Conservation (phyloP, 2,113 vertebrate genomes). For the Mixornis gularis region DNA sequence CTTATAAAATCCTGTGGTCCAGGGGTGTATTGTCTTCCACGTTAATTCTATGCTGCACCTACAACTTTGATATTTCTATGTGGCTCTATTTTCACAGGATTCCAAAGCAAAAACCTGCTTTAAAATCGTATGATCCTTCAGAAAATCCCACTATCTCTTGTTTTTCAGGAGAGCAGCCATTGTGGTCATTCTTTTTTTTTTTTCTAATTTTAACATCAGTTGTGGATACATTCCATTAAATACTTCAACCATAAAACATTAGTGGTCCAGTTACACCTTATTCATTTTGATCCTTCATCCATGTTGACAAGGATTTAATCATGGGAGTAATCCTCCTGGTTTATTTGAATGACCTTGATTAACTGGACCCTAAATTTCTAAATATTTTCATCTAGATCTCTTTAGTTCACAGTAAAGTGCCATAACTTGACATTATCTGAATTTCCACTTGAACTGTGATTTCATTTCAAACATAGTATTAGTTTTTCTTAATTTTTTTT, state of each 20-base stretch:
- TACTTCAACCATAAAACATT: neutral
- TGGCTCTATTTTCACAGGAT: neutral
- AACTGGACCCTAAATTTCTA: neutral
- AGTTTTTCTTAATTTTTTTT: neutral
- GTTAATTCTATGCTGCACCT: neutral
- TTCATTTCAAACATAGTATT: neutral
- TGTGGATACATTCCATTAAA: neutral
- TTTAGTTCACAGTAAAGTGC: neutral
- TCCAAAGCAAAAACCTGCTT: neutral
- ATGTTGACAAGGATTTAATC: conserved; percentile 6
- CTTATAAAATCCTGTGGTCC: neutral
- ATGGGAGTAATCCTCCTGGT: neutral
- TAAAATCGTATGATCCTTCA: neutral
- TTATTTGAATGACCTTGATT: neutral
- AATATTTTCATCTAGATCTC: neutral
- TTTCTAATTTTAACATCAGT: neutral
- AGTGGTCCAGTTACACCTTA: neutral
- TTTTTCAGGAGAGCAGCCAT: neutral
- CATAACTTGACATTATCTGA: neutral
- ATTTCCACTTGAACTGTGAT: neutral
- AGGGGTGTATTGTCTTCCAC: neutral
- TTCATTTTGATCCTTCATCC: conserved; percentile 31
- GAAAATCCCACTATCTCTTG: neutral
- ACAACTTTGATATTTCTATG: neutral
- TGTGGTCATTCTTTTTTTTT: neutral